These are phyloP conservation scores for Drosophila bocqueti DNA, from an alignment of 1,140 invertebrate genomes.

Conservation along the genomic window DNA sequence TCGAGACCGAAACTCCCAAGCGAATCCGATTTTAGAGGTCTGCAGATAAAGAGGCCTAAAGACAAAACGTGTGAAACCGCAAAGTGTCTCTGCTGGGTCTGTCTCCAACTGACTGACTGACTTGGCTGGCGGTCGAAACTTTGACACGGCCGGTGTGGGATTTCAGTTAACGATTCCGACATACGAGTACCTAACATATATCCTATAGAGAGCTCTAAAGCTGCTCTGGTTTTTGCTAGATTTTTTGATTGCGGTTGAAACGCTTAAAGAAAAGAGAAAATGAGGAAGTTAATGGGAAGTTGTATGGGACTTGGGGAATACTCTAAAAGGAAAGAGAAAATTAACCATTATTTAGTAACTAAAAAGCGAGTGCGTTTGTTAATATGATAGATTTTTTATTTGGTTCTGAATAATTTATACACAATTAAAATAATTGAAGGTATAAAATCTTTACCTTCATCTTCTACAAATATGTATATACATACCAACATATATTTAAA, in stretches of 20 bases:
- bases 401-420: too few relatives aligned
- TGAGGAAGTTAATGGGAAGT: neutral
- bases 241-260: constrained; percentile 61
- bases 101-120: constrained; percentile 24
- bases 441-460: neutral
- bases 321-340: neutral
- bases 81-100: constrained; percentile 58
- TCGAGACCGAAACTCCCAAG: constrained; percentile 17
- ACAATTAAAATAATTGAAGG: too few relatives aligned
- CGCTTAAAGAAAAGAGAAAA: constrained; percentile 49
- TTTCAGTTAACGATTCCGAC: constrained; percentile 57
- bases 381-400: too few relatives aligned
- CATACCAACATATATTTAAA: too few relatives aligned
- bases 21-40: constrained; percentile 46
- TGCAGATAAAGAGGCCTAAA: constrained; percentile 14
- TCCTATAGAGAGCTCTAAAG: constrained; percentile 14
- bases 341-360: neutral
- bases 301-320: neutral
- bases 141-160: constrained; percentile 65
- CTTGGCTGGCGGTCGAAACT: constrained; percentile 39
- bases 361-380: too few relatives aligned
- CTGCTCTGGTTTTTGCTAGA: constrained; percentile 47
- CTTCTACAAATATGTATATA: neutral
- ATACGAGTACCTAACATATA: neutral
- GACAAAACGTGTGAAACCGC: constrained; percentile 78